Percentiles rank a stretch among this genome's conserved stretches.
These are phyloP conservation scores for Camelus bactrianus DNA, from an alignment of 2,113 vertebrate genomes.

Conservation along the genomic window DNA sequence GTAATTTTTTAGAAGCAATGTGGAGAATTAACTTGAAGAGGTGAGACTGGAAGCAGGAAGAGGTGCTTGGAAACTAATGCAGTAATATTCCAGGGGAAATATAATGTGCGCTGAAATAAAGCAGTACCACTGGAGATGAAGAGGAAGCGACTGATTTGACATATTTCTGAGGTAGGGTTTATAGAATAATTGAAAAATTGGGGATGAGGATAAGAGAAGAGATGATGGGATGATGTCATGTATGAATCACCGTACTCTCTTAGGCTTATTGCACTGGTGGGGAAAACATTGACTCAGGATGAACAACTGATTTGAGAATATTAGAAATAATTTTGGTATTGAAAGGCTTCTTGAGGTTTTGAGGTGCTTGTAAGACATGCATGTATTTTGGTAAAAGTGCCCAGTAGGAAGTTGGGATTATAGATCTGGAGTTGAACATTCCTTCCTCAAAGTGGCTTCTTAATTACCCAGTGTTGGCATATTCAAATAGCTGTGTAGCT, in stretches of 20 bases:
- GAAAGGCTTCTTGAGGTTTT: not conserved
- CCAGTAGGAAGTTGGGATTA: not conserved
- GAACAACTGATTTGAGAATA: not conserved
- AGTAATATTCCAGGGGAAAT: not conserved
- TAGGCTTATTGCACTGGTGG: not conserved
- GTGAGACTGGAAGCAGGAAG: not conserved
- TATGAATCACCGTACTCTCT: not conserved
- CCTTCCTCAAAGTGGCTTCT: not conserved
- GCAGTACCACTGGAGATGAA: not conserved
- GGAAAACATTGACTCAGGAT: not conserved
- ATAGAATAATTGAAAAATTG: conserved; percentile 44
- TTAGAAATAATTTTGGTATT: conserved; percentile 48
- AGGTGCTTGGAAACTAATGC: not conserved
- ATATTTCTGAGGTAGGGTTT: not conserved
- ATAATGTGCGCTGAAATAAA: not conserved
- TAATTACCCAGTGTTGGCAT: not conserved
- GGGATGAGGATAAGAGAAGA: not conserved
- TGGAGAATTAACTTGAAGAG: conserved; percentile 38
- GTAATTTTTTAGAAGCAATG: not conserved
- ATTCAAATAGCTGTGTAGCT: not conserved
- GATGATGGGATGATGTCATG: not conserved
- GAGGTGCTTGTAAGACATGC: not conserved
- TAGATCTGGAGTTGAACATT: conserved; percentile 28
- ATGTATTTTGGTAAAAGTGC: not conserved
- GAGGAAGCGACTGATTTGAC: not conserved